phyloP scores from a whole-genome alignment of 2,888 invertebrate genomes.

The Chymomyza fuscimana region DNA sequence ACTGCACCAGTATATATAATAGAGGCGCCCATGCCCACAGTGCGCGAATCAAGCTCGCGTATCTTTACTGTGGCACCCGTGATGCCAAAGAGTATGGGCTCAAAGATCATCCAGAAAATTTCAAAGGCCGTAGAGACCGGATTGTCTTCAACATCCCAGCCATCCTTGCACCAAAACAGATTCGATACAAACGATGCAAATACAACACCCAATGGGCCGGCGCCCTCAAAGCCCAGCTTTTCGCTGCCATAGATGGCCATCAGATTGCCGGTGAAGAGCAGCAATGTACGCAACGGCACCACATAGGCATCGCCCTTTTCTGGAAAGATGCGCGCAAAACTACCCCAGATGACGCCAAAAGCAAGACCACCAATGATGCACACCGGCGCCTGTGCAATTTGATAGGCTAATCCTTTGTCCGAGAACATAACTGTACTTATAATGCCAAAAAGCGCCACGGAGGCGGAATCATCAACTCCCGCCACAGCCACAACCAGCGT shows the following conservation, averaged over 20 bases:
- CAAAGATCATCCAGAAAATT: conserved; percentile 97
- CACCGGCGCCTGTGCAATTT: conserved; percentile 87
- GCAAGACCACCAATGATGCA: conserved; percentile 89
- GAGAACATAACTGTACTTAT: conserved; percentile 93
- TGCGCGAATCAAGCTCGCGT: conserved; percentile 84
- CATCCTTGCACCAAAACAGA: conserved; percentile 89
- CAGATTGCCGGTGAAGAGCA: conserved; percentile 90
- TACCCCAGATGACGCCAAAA: conserved; percentile 90
- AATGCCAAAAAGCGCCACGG: conserved; percentile 96
- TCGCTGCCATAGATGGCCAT: conserved; percentile 93
- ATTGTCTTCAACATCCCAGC: conserved; percentile 93
- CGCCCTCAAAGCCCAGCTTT: conserved; percentile 85
- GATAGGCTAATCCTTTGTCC: conserved; percentile 84
- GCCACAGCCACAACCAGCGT: conserved; percentile 96
- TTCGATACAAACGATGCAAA: conserved; percentile 91
- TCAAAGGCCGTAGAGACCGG: conserved; percentile 93
- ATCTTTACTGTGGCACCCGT: conserved; percentile 95
- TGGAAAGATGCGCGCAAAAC: conserved; percentile 89
- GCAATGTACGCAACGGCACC: conserved; percentile 88
- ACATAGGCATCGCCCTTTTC: conserved; percentile 90
- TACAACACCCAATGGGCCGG: conserved; percentile 90
- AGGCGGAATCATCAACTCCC: conserved; percentile 96
- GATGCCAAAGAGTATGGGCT: conserved; percentile 95
- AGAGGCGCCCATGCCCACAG: conserved; percentile 86
- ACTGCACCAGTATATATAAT: conserved; percentile 85